A percentile compares a stretch with the other conserved stretches of the same genome.
phyloP scores from a whole-genome alignment of 2,797 vertebrate genomes.

The Artibeus jamaicensis region DNA sequence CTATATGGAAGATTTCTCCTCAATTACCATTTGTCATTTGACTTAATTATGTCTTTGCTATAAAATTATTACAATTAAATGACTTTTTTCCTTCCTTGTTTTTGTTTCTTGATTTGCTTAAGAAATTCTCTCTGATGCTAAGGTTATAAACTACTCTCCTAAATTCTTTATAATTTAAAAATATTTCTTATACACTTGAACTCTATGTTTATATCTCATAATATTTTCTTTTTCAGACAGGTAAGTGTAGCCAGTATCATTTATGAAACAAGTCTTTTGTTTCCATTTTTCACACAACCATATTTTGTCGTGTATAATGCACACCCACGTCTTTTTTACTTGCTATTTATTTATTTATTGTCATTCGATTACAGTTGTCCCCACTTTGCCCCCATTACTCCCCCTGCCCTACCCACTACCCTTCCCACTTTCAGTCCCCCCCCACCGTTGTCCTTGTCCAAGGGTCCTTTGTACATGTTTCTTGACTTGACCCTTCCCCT shows the following conservation, averaged over 20 bases:
- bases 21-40: background rate
- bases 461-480: no score
- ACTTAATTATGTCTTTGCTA: background rate
- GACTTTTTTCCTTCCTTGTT: background rate
- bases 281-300: background rate
- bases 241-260: background rate
- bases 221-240: background rate
- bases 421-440: no score
- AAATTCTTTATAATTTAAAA: conserved; percentile 2
- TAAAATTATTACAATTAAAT: conserved; percentile 23
- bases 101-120: background rate
- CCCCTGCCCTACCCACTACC: no score
- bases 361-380: no score
- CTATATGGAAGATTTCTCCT: background rate
- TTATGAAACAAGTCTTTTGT: background rate
- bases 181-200: background rate
- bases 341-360: no score
- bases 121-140: background rate
- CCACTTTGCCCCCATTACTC: no score
- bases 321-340: no score
- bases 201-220: background rate
- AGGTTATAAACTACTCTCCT: background rate
- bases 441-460: no score
- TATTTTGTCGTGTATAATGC: no score
- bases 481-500: no score